Percentiles rank a stretch among this genome's conserved stretches.
phyloP scores from a whole-genome alignment of 2,113 vertebrate genomes.

The Chauna torquata region DNA sequence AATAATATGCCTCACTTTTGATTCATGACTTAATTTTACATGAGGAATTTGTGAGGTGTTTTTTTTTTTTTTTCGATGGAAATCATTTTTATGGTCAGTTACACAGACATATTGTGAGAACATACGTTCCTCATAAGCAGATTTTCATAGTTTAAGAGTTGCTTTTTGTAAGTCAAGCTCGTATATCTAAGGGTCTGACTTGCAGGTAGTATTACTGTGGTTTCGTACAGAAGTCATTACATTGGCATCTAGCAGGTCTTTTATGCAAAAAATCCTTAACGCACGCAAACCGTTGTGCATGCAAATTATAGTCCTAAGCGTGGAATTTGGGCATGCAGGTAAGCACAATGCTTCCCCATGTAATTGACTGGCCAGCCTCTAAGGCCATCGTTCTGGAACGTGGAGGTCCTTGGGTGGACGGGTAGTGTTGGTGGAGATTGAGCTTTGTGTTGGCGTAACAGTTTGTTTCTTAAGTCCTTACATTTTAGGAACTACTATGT shows the following conservation, averaged over 20 bases:
- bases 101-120: not conserved
- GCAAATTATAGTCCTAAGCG: not conserved
- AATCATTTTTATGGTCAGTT: not conserved
- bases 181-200: slow-evolving; percentile 28
- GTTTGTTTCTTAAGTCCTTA: not conserved
- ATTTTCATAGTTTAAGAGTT: not conserved
- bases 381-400: not conserved
- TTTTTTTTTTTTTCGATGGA: not conserved
- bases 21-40: not conserved
- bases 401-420: not conserved
- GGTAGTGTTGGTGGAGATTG: not conserved
- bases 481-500: not conserved
- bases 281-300: slow-evolving; percentile 1
- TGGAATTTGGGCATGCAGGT: slow-evolving; percentile 1
- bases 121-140: not conserved
- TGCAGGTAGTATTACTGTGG: slow-evolving; percentile 26
- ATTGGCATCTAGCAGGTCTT: not conserved
- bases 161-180: not conserved
- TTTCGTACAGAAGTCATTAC: not conserved
- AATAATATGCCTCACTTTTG: not conserved
- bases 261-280: slow-evolving; percentile 8
- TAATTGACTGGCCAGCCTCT: not conserved
- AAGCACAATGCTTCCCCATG: not conserved
- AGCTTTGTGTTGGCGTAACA: not conserved
- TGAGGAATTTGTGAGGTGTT: not conserved